Conservation (phyloP, 2,113 vertebrate genomes). For the Pelusios castaneus region DNA sequence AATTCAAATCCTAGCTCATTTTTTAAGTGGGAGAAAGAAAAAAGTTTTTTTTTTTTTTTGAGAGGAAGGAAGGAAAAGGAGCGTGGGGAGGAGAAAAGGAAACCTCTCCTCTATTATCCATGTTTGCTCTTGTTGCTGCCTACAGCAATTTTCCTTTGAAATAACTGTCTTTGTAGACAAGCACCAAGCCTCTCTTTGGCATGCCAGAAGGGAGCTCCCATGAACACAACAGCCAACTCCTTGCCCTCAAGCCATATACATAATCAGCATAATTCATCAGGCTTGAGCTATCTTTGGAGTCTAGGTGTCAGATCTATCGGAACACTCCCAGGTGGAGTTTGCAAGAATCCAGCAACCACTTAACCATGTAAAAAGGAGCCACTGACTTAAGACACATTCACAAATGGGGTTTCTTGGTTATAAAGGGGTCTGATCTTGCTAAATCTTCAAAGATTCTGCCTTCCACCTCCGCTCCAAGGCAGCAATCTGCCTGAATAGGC, state of each 20-base stretch:
- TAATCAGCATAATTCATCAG: constrained; percentile 60
- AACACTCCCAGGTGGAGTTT: constrained; percentile 47
- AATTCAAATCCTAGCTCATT: neutral
- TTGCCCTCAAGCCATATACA: constrained; percentile 67
- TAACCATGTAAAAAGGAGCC: neutral
- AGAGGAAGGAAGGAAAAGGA: neutral
- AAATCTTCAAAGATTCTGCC: neutral
- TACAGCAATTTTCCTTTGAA: constrained; percentile 64
- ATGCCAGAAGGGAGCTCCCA: constrained; percentile 55
- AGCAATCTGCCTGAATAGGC: neutral
- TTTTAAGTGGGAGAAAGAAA: neutral
- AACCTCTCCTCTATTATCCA: neutral
- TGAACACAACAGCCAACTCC: constrained; percentile 58
- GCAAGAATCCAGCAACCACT: neutral
- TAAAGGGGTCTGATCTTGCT: neutral
- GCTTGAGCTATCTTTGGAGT: constrained; percentile 38
- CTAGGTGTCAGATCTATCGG: constrained; percentile 60
- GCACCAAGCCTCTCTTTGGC: constrained; percentile 59
- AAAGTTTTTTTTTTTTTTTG: no score
- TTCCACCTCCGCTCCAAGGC: neutral
- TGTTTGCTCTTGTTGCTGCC: constrained; percentile 55
- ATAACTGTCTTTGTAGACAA: constrained; percentile 70
- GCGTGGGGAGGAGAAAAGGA: neutral
- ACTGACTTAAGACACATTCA: neutral
- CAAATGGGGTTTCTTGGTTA: neutral